These are phyloP conservation scores for Scomber japonicus DNA, from an alignment of 2,113 vertebrate species.

Conservation along the genomic window DNA sequence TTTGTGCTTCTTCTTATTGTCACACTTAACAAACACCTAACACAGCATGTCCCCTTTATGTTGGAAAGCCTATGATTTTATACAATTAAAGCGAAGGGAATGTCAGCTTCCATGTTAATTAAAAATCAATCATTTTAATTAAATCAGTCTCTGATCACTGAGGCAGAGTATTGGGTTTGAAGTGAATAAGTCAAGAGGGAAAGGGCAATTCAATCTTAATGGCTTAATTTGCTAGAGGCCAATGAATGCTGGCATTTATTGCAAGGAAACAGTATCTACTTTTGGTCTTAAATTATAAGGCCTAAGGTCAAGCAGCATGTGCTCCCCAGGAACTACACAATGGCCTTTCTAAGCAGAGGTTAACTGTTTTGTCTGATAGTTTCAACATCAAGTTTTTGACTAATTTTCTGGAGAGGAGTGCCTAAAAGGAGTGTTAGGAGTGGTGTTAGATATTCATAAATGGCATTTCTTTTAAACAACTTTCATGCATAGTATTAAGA, in stretches of 20 bases:
- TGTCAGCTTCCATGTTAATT: constrained; percentile 62
- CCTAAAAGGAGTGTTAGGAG: neutral
- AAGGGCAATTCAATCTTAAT: constrained; percentile 74
- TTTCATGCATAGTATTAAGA: neutral
- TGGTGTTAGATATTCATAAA: neutral
- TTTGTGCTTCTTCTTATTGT: neutral
- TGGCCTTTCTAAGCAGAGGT: neutral
- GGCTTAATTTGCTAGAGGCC: constrained; percentile 58
- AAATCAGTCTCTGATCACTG: constrained; percentile 62
- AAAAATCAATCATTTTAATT: constrained; percentile 70
- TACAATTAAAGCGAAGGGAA: constrained; percentile 38
- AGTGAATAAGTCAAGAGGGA: constrained; percentile 73
- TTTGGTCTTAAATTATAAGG: constrained; percentile 15
- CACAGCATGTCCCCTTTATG: neutral
- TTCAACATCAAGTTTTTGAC: neutral
- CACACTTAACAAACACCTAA: neutral
- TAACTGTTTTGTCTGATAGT: neutral
- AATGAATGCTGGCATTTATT: constrained; percentile 52
- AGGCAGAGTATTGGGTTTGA: constrained; percentile 44
- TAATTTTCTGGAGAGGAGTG: neutral
- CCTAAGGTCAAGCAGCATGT: constrained; percentile 20
- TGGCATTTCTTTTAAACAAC: neutral
- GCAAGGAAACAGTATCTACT: constrained; percentile 14
- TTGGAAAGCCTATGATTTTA: constrained; percentile 23
- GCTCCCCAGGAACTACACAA: neutral